Conservation (phyloP, 2,888 invertebrate species). For the Aphidius colemani region DNA sequence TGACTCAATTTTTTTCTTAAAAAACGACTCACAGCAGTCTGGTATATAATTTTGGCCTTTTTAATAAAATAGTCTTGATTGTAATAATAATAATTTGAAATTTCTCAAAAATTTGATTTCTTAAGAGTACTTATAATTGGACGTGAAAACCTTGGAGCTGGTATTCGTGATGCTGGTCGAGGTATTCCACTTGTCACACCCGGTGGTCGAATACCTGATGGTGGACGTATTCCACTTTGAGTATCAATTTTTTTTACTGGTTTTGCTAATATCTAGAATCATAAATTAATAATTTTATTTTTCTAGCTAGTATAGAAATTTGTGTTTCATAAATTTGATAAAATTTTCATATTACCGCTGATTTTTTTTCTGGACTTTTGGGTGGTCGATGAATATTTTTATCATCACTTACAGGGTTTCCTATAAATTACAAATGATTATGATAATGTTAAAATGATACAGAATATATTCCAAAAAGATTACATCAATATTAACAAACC, state of each 20-base stretch:
- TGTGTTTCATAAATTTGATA: no score
- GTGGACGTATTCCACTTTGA: conserved; percentile 46
- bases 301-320: no score
- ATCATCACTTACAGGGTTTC: no score
- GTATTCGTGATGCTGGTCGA: conserved; percentile 56
- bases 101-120: conserved; percentile 32
- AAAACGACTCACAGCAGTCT: not conserved
- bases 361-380: conserved; percentile 25
- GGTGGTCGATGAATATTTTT: conserved; percentile 24
- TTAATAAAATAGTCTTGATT: not conserved
- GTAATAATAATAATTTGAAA: conserved; percentile 13
- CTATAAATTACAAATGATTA: conserved; percentile 21
- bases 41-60: no score
- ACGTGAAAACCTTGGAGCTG: conserved; percentile 46
- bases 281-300: no score
- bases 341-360: not conserved
- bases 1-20: not conserved
- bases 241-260: conserved; percentile 30
- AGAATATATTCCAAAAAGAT: not conserved
- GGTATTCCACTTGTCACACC: conserved; percentile 52
- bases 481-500: not conserved
- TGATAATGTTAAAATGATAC: not conserved
- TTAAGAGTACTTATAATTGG: conserved; percentile 35
- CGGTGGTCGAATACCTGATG: conserved; percentile 46
- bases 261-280: conserved; percentile 32